These are phyloP conservation scores for Actinemys pallida DNA, from an alignment of 2,113 vertebrate genomes.

Conservation along the genomic window DNA sequence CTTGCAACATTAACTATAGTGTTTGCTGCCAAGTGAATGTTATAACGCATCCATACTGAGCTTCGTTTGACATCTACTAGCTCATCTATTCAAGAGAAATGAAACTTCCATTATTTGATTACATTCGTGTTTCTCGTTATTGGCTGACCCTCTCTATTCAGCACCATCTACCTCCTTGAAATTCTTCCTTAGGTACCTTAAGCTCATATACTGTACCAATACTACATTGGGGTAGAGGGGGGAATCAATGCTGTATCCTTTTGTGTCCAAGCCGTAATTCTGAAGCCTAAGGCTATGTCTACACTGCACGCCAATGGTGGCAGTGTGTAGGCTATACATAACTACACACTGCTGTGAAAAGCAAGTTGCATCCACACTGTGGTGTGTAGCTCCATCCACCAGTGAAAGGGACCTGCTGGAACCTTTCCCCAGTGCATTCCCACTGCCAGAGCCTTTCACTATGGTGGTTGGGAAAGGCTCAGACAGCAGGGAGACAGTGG, in stretches of 20 bases:
- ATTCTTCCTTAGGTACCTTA: neutral
- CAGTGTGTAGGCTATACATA: neutral
- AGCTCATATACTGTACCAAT: neutral
- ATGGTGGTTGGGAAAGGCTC: neutral
- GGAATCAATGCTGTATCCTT: neutral
- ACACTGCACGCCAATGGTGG: neutral
- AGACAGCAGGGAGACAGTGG: neutral
- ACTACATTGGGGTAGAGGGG: neutral
- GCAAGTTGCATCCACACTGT: neutral
- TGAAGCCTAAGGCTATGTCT: neutral
- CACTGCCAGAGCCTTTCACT: neutral
- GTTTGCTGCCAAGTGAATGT: neutral
- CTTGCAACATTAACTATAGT: neutral
- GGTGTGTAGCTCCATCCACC: neutral
- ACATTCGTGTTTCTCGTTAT: constrained; percentile 4
- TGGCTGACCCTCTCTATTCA: neutral
- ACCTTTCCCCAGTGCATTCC: neutral
- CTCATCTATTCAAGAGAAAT: constrained; percentile 10
- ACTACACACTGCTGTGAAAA: neutral
- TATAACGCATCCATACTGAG: neutral
- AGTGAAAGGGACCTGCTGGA: neutral
- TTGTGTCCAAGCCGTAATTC: neutral
- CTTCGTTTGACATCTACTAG: neutral
- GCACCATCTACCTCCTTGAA: constrained; percentile 4
- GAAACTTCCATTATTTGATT: constrained; percentile 1